These are phyloP conservation scores for Neolamprologus multifasciatus DNA, from an alignment of 2,797 vertebrate species.

Conservation along the genomic window DNA sequence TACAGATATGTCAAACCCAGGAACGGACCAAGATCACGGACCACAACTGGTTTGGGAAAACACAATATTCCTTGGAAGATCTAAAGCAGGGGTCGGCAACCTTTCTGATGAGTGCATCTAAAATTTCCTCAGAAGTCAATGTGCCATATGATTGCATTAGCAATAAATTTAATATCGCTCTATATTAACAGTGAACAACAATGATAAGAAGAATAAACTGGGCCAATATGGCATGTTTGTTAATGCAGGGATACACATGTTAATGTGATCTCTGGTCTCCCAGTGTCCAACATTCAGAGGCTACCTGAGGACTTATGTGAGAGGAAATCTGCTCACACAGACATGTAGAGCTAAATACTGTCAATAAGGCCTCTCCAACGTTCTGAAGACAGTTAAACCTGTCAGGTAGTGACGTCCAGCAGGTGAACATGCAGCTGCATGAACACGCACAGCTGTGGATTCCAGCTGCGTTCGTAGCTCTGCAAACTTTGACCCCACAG, in stretches of 20 bases:
- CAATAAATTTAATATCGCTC: accelerated
- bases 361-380: accelerated
- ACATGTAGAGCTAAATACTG: accelerated
- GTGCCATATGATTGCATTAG: background rate
- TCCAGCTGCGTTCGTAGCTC: accelerated
- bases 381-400: background rate
- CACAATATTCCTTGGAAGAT: background rate
- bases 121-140: background rate
- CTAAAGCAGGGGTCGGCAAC: background rate
- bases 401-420: too few species aligned
- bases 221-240: accelerated
- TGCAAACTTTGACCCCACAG: too few species aligned
- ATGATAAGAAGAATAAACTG: background rate
- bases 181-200: background rate
- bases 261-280: background rate
- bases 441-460: accelerated
- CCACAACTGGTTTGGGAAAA: background rate
- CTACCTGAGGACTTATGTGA: background rate
- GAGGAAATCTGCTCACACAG: accelerated
- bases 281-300: too few species aligned
- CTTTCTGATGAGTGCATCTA: background rate
- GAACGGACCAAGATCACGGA: background rate
- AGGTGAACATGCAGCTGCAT: too few species aligned
- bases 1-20: background rate
- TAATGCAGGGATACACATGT: accelerated